These are phyloP conservation scores for Melozone crissalis DNA, from an alignment of 2,113 vertebrate species.

Conservation along the genomic window DNA sequence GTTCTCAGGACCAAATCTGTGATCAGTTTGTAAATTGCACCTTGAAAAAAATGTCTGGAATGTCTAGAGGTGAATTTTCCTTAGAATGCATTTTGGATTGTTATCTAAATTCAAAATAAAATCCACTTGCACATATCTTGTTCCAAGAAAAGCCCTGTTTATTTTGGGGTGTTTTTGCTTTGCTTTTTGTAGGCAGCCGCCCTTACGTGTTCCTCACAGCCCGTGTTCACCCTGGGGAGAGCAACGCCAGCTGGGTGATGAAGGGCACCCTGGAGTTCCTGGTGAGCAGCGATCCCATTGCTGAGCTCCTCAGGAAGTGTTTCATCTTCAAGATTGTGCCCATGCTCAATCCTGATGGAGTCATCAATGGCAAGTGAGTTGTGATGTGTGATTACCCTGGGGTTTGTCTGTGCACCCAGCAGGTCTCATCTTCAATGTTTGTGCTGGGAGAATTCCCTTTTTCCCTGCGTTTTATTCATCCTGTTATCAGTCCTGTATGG, in stretches of 20 bases:
- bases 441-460: not conserved
- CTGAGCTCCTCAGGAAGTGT: conserved; percentile 84
- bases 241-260: conserved; percentile 95
- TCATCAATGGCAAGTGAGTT: conserved; percentile 93
- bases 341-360: conserved; percentile 94
- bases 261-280: conserved; percentile 93
- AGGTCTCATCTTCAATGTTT: fast-evolving
- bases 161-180: not conserved
- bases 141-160: not conserved
- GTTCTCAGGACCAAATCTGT: not conserved
- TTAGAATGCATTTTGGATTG: fast-evolving
- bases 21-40: fast-evolving
- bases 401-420: not conserved
- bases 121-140: not conserved
- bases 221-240: conserved; percentile 91
- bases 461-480: fast-evolving
- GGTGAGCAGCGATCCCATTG: conserved; percentile 81
- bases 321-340: conserved; percentile 94
- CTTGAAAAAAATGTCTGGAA: not conserved
- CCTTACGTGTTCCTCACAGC: conserved; percentile 85
- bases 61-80: not conserved
- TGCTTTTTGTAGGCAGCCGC: conserved; percentile 76
- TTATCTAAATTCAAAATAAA: not conserved
- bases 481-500: not conserved
- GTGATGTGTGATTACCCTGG: fast-evolving